A percentile compares a stretch with the other conserved stretches of the same genome.
Conservation (phyloP, 1,140 invertebrate species). For the Trypoxylus dichotomus region DNA sequence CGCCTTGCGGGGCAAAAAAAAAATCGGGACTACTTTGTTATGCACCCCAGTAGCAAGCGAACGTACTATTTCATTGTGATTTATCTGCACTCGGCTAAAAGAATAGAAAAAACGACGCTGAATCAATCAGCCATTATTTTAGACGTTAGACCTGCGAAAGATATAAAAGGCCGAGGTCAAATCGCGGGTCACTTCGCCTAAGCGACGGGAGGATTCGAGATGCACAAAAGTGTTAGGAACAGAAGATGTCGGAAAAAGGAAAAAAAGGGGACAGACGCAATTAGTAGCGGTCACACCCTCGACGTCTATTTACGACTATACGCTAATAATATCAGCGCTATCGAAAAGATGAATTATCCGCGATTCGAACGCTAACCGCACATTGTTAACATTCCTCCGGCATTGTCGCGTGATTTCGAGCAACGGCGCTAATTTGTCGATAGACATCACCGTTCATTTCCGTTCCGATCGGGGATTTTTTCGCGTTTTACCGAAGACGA, state of each 20-base stretch:
- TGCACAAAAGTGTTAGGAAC: not conserved
- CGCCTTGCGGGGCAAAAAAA: conserved; percentile 33
- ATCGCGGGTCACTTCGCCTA: conserved; percentile 41
- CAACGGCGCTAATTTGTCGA: not conserved
- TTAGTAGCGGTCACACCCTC: conserved; percentile 12
- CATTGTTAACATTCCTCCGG: not conserved
- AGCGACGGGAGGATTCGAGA: conserved; percentile 36
- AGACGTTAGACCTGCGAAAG: conserved; percentile 49
- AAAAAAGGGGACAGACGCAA: not conserved
- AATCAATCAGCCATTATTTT: conserved; percentile 54
- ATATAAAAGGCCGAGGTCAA: conserved; percentile 49
- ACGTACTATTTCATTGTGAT: conserved; percentile 54
- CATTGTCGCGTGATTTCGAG: not conserved
- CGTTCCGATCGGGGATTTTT: too few species aligned
- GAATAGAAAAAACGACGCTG: conserved; percentile 53
- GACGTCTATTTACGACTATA: not conserved
- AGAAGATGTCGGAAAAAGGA: not conserved
- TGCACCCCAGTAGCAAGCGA: conserved; percentile 48
- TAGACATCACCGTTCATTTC: not conserved
- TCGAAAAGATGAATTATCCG: not conserved
- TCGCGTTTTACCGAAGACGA: too few species aligned
- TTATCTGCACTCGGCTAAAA: conserved; percentile 54
- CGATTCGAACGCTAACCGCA: not conserved
- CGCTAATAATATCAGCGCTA: not conserved
- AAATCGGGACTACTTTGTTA: conserved; percentile 51